Evolutionary conservation across 1,140 invertebrate genomes (phyloP).

Genomic region (Macrocentrus cingulum): DNA sequence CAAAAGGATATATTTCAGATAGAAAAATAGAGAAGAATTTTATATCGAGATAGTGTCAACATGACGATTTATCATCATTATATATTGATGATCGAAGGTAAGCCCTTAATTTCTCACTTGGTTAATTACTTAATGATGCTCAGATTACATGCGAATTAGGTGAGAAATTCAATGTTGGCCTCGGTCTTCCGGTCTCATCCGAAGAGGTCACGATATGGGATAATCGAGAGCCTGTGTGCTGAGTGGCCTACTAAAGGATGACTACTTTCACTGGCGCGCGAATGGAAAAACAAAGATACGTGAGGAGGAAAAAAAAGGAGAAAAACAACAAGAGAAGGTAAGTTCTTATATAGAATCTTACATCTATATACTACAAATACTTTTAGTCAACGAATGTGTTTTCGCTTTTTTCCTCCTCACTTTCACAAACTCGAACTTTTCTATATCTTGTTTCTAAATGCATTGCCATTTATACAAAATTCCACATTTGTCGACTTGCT

Average conservation of each 20-base stretch:
- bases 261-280: slow-evolving; percentile 33
- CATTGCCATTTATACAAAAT: slow-evolving; percentile 12
- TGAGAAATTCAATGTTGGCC: slow-evolving; percentile 8
- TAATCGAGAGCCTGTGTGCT: slow-evolving; percentile 24
- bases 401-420: slow-evolving; percentile 11
- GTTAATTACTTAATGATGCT: slow-evolving; percentile 11
- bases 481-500: slow-evolving; percentile 8
- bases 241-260: slow-evolving; percentile 31
- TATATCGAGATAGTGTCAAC: too few relatives aligned
- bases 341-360: slow-evolving; percentile 15
- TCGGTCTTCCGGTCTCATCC: not conserved
- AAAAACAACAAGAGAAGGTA: slow-evolving; percentile 19
- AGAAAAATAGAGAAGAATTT: too few relatives aligned
- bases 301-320: slow-evolving; percentile 8
- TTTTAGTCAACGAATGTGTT: slow-evolving; percentile 4
- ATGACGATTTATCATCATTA: not conserved
- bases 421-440: slow-evolving; percentile 14
- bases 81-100: not conserved
- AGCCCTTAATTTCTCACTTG: not conserved
- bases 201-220: slow-evolving; percentile 12
- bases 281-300: slow-evolving; percentile 19
- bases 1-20: too few relatives aligned
- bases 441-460: slow-evolving; percentile 5
- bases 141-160: slow-evolving; percentile 8
- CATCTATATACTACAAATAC: slow-evolving; percentile 1